phyloP scores from a whole-genome alignment of 2,888 invertebrate genomes.

The Cerceris ruficornis region DNA sequence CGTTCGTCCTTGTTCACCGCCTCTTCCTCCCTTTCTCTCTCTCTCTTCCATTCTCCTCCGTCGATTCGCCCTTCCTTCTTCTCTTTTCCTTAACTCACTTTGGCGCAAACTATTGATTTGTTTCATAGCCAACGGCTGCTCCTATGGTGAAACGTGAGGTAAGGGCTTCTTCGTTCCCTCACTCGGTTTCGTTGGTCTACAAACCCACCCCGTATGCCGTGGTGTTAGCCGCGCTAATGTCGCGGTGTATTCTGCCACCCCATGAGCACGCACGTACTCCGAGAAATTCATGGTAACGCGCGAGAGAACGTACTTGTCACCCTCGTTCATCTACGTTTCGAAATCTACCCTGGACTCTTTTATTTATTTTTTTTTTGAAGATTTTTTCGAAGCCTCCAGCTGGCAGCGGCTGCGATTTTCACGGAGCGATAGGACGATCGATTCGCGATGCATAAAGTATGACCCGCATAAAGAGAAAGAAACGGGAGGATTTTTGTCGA shows the following conservation, averaged over 20 bases:
- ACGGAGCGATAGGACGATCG: conserved; percentile 37
- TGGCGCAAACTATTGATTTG: conserved; percentile 75
- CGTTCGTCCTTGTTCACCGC: conserved; percentile 9
- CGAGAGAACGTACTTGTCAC: conserved; percentile 46
- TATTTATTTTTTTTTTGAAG: conserved; percentile 47
- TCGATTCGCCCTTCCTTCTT: conserved; percentile 19
- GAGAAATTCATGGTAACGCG: conserved; percentile 17
- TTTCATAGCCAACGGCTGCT: conserved; percentile 69
- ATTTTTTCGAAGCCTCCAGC: conserved; percentile 48
- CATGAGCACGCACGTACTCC: conserved; percentile 13
- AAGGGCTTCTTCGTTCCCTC: conserved; percentile 73
- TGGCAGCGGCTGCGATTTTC: conserved; percentile 48
- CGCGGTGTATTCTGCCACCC: conserved; percentile 50
- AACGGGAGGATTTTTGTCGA: conserved; percentile 18
- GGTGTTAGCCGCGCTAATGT: conserved; percentile 57
- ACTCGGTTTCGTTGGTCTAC: conserved; percentile 51
- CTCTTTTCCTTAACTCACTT: conserved; percentile 64
- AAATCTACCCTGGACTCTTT: conserved; percentile 16
- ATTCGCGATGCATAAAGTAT: conserved; percentile 48
- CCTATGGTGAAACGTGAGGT: conserved; percentile 73
- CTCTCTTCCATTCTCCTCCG: neutral
- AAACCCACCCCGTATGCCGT: conserved; percentile 53
- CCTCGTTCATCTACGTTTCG: conserved; percentile 26
- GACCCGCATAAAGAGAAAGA: conserved; percentile 52
- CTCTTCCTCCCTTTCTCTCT: conserved; percentile 21